Evolutionary conservation across 2,888 invertebrate species (phyloP).

Genomic region (Drosophila prostipennis): DNA sequence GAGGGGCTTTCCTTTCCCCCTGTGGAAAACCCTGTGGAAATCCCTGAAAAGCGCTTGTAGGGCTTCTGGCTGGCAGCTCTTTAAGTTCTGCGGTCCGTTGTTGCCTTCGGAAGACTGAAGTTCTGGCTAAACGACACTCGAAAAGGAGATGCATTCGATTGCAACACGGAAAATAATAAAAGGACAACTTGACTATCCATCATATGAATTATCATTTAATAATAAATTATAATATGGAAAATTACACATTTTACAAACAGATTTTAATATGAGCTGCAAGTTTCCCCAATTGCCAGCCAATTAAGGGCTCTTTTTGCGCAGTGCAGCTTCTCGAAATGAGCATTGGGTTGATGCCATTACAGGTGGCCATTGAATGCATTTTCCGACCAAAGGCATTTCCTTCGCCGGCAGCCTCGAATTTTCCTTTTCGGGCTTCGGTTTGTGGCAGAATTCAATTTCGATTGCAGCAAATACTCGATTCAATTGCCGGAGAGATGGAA

Average conservation of each 20-base stretch:
- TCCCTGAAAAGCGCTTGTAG: conserved; percentile 66
- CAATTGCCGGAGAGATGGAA: conserved; percentile 30
- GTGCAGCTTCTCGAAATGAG: conserved; percentile 45
- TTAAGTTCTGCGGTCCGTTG: conserved; percentile 65
- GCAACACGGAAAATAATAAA: conserved; percentile 5
- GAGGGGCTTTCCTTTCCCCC: too few relatives aligned
- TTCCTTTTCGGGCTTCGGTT: conserved; percentile 17
- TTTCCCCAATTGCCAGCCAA: neutral
- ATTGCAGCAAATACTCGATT: conserved; percentile 28
- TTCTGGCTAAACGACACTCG: conserved; percentile 64
- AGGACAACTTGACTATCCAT: too few relatives aligned
- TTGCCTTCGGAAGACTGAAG: conserved; percentile 25
- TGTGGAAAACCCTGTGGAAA: conserved; percentile 51
- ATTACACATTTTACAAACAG: neutral
- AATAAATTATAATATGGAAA: too few relatives aligned
- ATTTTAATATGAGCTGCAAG: neutral
- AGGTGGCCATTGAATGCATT: conserved; percentile 36
- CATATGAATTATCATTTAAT: too few relatives aligned
- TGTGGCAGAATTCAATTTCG: conserved; percentile 29
- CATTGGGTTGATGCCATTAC: conserved; percentile 39
- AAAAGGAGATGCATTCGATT: conserved; percentile 1
- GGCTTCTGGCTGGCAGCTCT: conserved; percentile 67
- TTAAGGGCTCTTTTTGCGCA: neutral
- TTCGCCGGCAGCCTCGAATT: conserved; percentile 16
- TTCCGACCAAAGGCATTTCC: conserved; percentile 32